A percentile compares a stretch with the other conserved stretches of the same genome.
phyloP scores from a whole-genome alignment of 2,797 vertebrate species.

The Bradypodion pumilum region DNA sequence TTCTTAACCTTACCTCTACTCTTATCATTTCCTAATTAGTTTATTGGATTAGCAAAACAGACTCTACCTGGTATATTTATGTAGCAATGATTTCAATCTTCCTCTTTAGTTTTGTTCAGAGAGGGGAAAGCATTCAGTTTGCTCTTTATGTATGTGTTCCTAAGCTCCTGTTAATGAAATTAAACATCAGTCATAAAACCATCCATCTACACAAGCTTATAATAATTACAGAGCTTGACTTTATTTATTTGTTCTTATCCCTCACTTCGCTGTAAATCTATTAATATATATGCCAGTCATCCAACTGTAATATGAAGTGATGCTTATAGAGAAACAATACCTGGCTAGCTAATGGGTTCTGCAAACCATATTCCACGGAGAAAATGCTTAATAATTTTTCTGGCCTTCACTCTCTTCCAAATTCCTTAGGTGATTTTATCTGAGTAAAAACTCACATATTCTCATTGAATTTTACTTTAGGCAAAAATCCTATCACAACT shows the following conservation, averaged over 20 bases:
- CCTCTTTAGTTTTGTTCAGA: neutral
- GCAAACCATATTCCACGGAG: no score
- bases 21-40: neutral
- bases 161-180: neutral
- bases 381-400: neutral
- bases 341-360: neutral
- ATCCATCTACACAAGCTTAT: neutral
- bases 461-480: neutral
- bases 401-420: neutral
- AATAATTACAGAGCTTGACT: neutral
- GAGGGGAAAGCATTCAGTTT: no score
- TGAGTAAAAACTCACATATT: neutral
- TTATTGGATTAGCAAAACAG: neutral
- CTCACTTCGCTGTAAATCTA: neutral
- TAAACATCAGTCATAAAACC: neutral
- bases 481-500: neutral
- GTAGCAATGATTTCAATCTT: neutral
- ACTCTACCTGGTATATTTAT: neutral
- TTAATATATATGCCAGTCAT: neutral
- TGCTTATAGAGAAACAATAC: neutral
- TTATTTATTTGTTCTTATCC: neutral
- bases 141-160: neutral
- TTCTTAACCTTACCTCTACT: neutral
- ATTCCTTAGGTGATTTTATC: neutral
- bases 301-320: neutral